These are phyloP conservation scores for Barypeithes pellucidus DNA, from an alignment of 2,888 invertebrate species.

Conservation along the genomic window DNA sequence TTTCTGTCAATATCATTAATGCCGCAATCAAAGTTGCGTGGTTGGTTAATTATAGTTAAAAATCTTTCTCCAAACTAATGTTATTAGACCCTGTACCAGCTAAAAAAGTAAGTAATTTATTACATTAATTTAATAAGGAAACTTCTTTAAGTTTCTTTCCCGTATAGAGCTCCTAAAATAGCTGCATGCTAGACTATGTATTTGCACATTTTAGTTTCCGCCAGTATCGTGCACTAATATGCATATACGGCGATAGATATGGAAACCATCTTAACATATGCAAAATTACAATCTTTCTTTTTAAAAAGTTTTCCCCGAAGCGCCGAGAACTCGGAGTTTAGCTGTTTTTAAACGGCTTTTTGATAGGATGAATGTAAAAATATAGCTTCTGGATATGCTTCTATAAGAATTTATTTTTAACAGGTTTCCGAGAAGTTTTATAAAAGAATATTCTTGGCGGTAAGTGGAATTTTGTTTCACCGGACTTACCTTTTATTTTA, in stretches of 20 bases:
- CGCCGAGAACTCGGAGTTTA: constrained; percentile 24
- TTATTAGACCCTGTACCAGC: too few species aligned
- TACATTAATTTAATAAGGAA: too few species aligned
- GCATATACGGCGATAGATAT: background rate
- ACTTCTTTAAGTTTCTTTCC: too few species aligned
- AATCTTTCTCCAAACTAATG: too few species aligned
- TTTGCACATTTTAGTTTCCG: background rate
- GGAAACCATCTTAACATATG: constrained; percentile 15
- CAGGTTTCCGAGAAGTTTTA: constrained; percentile 30
- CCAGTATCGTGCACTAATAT: background rate
- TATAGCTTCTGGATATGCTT: constrained; percentile 41
- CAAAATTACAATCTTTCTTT: constrained; percentile 28
- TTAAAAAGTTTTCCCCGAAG: constrained; percentile 35
- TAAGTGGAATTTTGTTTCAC: constrained; percentile 2
- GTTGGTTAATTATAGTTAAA: too few species aligned
- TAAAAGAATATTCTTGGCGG: constrained; percentile 1
- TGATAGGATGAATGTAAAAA: constrained; percentile 37
- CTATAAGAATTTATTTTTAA: constrained; percentile 39
- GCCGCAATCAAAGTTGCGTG: too few species aligned
- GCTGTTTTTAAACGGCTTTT: constrained; percentile 31
- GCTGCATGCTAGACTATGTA: background rate
- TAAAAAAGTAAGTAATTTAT: too few species aligned
- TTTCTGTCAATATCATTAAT: too few species aligned
- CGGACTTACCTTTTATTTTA: background rate
- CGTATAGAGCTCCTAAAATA: too few species aligned